Percentiles rank a stretch among this genome's conserved stretches.
Conservation (phyloP, 2,797 vertebrate genomes). For the Protonibea diacanthus region DNA sequence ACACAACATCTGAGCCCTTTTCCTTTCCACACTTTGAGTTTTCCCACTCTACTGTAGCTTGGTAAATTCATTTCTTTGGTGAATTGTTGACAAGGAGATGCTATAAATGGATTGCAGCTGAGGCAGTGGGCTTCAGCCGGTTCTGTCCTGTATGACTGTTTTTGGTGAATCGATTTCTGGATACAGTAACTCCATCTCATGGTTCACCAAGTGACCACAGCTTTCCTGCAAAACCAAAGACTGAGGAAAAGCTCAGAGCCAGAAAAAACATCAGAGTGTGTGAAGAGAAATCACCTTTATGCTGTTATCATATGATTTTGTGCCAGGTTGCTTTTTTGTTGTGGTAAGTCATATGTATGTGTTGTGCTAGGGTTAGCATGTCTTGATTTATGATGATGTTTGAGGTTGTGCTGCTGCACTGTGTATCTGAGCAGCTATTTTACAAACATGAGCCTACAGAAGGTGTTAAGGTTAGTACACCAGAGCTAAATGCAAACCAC, state of each 20-base stretch:
- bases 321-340: neutral
- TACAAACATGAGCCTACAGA: neutral
- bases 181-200: neutral
- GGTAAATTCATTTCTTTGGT: conserved; percentile 24
- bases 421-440: neutral
- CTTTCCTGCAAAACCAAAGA: neutral
- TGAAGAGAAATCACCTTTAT: neutral
- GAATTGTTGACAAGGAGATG: conserved; percentile 32
- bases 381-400: neutral
- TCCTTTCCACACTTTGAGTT: neutral
- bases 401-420: neutral
- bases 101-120: conserved; percentile 30
- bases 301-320: neutral
- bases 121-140: conserved; percentile 15
- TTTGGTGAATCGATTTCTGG: conserved; percentile 35
- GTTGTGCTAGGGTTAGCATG: neutral
- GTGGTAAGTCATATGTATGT: neutral
- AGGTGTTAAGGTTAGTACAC: neutral
- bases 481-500: neutral
- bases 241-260: neutral
- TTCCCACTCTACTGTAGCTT: conserved; percentile 2
- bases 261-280: neutral
- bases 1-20: conserved; percentile 17
- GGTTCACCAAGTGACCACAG: conserved; percentile 5
- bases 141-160: conserved; percentile 12